phyloP scores from a whole-genome alignment of 1,140 invertebrate species.

The Planococcus citri region DNA sequence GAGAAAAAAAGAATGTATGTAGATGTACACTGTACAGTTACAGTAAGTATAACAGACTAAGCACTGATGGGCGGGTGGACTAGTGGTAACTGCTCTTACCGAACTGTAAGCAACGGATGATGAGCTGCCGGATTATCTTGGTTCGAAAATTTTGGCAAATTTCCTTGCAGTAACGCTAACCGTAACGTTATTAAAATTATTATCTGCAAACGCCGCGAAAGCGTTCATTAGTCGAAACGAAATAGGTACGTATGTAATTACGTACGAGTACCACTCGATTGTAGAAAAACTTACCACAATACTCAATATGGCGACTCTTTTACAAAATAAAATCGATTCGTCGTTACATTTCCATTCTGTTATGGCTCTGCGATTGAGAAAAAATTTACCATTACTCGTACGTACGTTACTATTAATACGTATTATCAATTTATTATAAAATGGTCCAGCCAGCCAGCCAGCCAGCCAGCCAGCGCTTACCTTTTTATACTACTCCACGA shows the following conservation, averaged over 20 bases:
- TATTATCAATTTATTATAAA: too few relatives aligned
- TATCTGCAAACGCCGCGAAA: conserved; percentile 41
- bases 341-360: conserved; percentile 45
- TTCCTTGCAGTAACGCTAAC: conserved; percentile 57
- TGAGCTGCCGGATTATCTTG: conserved; percentile 78
- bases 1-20: conserved; percentile 27
- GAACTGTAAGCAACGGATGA: conserved; percentile 50
- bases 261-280: neutral
- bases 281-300: conserved; percentile 41
- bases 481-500: conserved; percentile 38
- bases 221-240: conserved; percentile 16
- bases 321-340: conserved; percentile 42
- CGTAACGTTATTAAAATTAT: conserved; percentile 46
- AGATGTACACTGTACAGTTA: too few relatives aligned
- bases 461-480: too few relatives aligned
- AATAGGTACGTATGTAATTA: conserved; percentile 1
- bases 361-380: conserved; percentile 39
- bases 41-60: too few relatives aligned
- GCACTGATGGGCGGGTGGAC: too few relatives aligned
- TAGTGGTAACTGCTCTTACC: too few relatives aligned
- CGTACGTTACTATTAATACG: too few relatives aligned
- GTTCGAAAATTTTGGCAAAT: conserved; percentile 62
- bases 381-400: too few relatives aligned
- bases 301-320: conserved; percentile 45
- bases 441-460: too few relatives aligned